These are phyloP conservation scores for Lophotis ruficrista DNA, from an alignment of 2,113 vertebrate species.

Conservation along the genomic window DNA sequence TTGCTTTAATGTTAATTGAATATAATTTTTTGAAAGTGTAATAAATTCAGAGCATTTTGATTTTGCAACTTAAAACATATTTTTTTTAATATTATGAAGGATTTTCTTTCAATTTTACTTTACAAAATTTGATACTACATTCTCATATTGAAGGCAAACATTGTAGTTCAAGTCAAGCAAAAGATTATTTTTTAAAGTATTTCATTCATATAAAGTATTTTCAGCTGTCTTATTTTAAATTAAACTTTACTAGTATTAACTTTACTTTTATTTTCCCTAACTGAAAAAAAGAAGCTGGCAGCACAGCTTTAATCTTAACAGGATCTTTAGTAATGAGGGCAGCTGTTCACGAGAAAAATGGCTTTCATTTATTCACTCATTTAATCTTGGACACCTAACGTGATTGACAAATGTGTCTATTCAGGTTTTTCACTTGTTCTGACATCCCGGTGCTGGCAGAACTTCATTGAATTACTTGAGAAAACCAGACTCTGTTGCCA, in stretches of 20 bases:
- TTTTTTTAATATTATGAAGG: not conserved
- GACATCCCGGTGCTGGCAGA: constrained; percentile 32
- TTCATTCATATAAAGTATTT: not conserved
- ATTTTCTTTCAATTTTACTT: not conserved
- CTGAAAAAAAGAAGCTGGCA: not conserved
- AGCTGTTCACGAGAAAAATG: constrained; percentile 43
- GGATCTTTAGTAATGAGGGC: constrained; percentile 8
- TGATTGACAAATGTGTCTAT: constrained; percentile 52
- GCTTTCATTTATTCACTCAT: constrained; percentile 43
- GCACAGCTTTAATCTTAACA: not conserved
- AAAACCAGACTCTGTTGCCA: constrained; percentile 35
- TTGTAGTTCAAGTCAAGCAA: not conserved
- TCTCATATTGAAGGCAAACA: not conserved
- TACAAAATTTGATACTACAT: not conserved
- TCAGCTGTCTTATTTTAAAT: not conserved
- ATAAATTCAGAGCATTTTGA: not conserved
- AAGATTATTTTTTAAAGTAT: not conserved
- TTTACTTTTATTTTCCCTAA: not conserved
- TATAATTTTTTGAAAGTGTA: not conserved
- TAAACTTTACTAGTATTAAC: not conserved
- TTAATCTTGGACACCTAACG: constrained; percentile 38
- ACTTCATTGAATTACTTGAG: constrained; percentile 34
- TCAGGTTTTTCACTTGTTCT: constrained; percentile 49
- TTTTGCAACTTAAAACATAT: not conserved
- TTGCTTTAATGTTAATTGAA: not conserved